Base-by-base conservation (phyloP, 2,113 vertebrate species). In the Andinoacara biseriatus region DNA sequence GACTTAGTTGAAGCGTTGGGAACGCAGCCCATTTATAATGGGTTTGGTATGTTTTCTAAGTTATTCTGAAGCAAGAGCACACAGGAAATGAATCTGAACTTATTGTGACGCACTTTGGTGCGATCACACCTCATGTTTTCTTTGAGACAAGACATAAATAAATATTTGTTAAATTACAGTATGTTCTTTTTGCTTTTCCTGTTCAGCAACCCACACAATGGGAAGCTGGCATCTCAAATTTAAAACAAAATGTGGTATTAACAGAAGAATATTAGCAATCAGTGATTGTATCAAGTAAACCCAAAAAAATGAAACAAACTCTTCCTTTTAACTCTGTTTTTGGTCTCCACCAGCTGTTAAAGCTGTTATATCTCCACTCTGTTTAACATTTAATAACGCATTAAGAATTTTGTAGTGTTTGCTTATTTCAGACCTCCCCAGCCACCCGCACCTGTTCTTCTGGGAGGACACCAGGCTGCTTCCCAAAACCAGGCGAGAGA, bases 1-100 rank as follows among this genome's bases (percentile, higher is more conserved):
- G 81, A 74, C 75, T 85, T 22, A 87, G 82, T 87, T 94, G 84
- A 76, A 78, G 76, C 82, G 91, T 74, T 80, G 85, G 91, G 92
- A 91, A 85, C 65, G 60, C 15, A 63, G 94, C 91, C 90, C 60
- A 59, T 62, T 72, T 74, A 72, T 89, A 81, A 82, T 35, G 67
- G 54, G 46, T 59, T 83, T 18, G 61, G 79, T 76, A 91, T 24
- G 86, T 91, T 89, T 85, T 58, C 59, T 40, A 56, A 33, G 63
- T 69, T 69, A 31, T 52, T 69, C 52, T 79, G 58, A 43, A 18
- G 65, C n/a, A 59, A 74, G 69, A 74, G 18, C 38, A 0, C 62
- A 17, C 9, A 5, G 31, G n/a, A 2, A 4, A 22, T 26, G 46
- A 8, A 54, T 14, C 2, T 35, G 46, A 2, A 31, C 3, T 35